Conservation (phyloP, 2,113 vertebrate genomes). For the Prionailurus viverrinus region DNA sequence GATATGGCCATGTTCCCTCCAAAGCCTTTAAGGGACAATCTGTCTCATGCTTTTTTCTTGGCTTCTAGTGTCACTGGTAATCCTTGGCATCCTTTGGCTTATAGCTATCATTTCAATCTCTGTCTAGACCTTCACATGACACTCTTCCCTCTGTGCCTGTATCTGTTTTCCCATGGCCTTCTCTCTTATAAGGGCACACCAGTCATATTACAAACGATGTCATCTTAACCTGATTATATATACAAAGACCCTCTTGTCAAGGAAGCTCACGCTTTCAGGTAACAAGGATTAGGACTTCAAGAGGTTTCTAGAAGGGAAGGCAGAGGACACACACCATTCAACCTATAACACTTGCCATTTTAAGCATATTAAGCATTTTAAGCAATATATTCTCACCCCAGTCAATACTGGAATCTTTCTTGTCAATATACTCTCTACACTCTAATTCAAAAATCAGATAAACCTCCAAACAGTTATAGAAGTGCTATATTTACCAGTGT, state of each 20-base stretch:
- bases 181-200: fast-evolving
- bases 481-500: not conserved
- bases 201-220: not conserved
- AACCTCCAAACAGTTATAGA: not conserved
- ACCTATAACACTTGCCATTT: not conserved
- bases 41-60: not conserved
- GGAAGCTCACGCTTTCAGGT: not conserved
- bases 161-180: fast-evolving
- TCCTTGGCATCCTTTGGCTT: not conserved
- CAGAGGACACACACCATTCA: not conserved
- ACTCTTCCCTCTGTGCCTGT: not conserved
- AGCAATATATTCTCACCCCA: not conserved
- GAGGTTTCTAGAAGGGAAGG: not conserved
- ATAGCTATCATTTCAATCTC: not conserved
- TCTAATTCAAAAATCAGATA: not conserved
- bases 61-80: not conserved
- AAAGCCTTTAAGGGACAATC: not conserved
- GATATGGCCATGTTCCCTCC: not conserved
- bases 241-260: not conserved
- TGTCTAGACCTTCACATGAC: not conserved
- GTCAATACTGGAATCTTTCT: not conserved
- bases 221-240: not conserved
- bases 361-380: not conserved
- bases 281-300: not conserved
- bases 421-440: not conserved